Percentiles rank a stretch among this genome's conserved stretches.
Conservation (phyloP, 2,888 invertebrate genomes). For the Emmelina monodactyla region DNA sequence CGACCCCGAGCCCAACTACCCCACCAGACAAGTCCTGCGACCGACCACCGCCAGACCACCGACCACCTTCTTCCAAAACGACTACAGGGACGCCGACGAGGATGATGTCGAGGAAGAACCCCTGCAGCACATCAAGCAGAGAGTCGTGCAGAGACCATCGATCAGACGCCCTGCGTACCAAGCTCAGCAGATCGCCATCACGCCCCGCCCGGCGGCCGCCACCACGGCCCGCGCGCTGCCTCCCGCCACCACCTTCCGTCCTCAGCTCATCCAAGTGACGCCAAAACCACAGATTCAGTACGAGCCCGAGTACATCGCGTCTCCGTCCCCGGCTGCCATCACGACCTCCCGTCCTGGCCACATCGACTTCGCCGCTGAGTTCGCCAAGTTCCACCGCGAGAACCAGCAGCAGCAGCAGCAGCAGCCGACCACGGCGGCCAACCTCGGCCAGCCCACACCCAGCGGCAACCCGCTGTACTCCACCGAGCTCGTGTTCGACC, state of each 20-base stretch:
- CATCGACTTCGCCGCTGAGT: slow-evolving; percentile 77
- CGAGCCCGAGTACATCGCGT: slow-evolving; percentile 28
- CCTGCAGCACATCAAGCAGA: slow-evolving; percentile 50
- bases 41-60: slow-evolving; percentile 63
- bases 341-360: slow-evolving; percentile 39
- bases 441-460: slow-evolving; percentile 35
- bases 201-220: slow-evolving; percentile 65
- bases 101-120: slow-evolving; percentile 66
- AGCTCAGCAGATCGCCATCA: slow-evolving; percentile 63
- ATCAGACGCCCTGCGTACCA: slow-evolving; percentile 50
- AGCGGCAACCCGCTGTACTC: slow-evolving; percentile 75
- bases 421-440: slow-evolving; percentile 56
- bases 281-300: slow-evolving; percentile 55
- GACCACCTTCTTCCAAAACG: slow-evolving; percentile 76
- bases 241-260: slow-evolving; percentile 73
- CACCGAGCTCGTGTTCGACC: slow-evolving; percentile 80
- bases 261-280: slow-evolving; percentile 69
- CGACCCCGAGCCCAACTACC: slow-evolving; percentile 71
- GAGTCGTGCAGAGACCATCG: slow-evolving; percentile 55
- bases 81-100: slow-evolving; percentile 71
- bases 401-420: slow-evolving; percentile 68
- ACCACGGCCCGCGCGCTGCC: slow-evolving; percentile 59
- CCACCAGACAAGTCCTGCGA: slow-evolving; percentile 48
- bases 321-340: slow-evolving; percentile 41
- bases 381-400: slow-evolving; percentile 76